Percentiles rank a stretch among this genome's conserved stretches.
These are phyloP conservation scores for Cosmia trapezina DNA, from an alignment of 2,888 invertebrate genomes.

Conservation along the genomic window DNA sequence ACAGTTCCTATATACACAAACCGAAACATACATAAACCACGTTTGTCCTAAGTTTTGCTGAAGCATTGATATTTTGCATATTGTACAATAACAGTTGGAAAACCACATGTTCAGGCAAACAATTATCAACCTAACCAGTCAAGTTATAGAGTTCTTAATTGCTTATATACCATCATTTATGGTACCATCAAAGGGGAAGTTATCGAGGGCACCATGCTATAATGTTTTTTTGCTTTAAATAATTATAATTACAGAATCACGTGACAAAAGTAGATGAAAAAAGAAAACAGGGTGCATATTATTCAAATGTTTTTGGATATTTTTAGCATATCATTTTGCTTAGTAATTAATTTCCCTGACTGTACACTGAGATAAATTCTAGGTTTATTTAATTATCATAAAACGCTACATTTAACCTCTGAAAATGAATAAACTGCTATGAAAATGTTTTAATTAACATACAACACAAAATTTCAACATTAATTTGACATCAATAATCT, in stretches of 20 bases:
- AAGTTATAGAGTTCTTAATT: slow-evolving; percentile 1
- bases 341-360: too few species aligned
- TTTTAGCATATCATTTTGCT: too few species aligned
- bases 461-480: not conserved
- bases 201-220: slow-evolving; percentile 6
- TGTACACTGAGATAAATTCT: not conserved
- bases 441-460: not conserved
- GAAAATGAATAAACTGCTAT: too few species aligned
- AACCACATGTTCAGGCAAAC: not conserved
- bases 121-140: not conserved
- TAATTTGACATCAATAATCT: not conserved
- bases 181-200: not conserved
- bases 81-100: slow-evolving; percentile 31
- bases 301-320: slow-evolving; percentile 8
- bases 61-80: slow-evolving; percentile 55
- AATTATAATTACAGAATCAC: too few species aligned
- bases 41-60: slow-evolving; percentile 50
- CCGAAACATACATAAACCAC: slow-evolving; percentile 43
- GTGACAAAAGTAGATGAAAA: slow-evolving; percentile 22
- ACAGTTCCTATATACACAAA: slow-evolving; percentile 18
- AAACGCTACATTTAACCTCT: not conserved
- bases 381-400: not conserved
- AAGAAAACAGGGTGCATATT: slow-evolving; percentile 1
- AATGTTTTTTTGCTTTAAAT: too few species aligned
- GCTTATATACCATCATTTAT: too few species aligned